phyloP scores from a whole-genome alignment of 2,888 invertebrate species.

The Schizaphis graminum region DNA sequence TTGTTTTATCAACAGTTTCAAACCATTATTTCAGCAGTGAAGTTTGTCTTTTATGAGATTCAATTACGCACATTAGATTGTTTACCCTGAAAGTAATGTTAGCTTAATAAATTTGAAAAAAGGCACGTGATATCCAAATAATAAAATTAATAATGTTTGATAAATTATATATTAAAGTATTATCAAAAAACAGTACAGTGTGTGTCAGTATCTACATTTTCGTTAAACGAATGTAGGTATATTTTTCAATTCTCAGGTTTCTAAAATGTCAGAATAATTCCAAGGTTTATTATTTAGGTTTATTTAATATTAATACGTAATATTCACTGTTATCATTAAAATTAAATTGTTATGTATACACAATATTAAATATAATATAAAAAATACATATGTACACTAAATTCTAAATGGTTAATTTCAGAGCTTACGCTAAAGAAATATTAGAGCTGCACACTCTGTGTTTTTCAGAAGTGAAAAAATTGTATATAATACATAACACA shows the following conservation, averaged over 20 bases:
- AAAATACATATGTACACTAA: not conserved
- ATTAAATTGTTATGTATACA: not conserved
- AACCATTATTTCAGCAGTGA: not conserved
- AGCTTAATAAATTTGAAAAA: slow-evolving; percentile 22
- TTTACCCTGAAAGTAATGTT: not conserved
- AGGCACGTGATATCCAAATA: not conserved
- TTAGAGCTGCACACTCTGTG: no score
- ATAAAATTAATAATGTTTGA: not conserved
- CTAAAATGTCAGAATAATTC: not conserved
- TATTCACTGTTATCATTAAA: not conserved
- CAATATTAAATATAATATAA: not conserved
- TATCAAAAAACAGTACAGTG: not conserved
- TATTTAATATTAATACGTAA: not conserved
- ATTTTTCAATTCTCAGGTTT: not conserved
- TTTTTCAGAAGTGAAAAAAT: no score
- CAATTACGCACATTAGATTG: slow-evolving; percentile 19
- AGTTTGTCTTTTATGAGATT: not conserved
- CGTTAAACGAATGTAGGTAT: not conserved
- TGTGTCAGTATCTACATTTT: not conserved
- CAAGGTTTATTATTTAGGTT: not conserved
- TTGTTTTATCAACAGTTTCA: slow-evolving; percentile 35
- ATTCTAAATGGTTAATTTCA: not conserved
- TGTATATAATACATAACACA: no score
- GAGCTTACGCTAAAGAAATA: no score
- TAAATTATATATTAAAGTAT: not conserved